Percentiles rank a stretch among this genome's conserved stretches.
Evolutionary conservation across 2,113 vertebrate genomes (phyloP).

Genomic region (Cranoglanis bouderius): DNA sequence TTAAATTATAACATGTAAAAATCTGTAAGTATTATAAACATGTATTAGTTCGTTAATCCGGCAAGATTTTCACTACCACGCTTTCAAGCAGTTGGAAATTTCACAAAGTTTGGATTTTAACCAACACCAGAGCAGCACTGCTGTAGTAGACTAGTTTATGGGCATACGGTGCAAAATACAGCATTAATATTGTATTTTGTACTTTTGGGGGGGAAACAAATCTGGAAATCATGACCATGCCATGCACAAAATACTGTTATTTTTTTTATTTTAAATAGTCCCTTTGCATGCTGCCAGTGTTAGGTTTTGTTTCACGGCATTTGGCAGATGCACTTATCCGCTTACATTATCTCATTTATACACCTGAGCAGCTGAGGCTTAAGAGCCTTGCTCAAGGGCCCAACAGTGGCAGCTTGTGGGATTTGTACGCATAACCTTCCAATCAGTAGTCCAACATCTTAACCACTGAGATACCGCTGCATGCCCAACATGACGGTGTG

Average conservation of each 20-base stretch:
- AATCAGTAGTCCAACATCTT: not conserved
- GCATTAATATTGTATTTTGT: not conserved
- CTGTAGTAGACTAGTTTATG: too few species aligned
- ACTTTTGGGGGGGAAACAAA: not conserved
- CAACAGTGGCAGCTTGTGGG: not conserved
- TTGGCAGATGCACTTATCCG: not conserved
- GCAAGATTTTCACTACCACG: not conserved
- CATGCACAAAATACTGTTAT: not conserved
- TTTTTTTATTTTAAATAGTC: not conserved
- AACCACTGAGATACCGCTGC: not conserved
- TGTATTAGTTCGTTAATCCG: not conserved
- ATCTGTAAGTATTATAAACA: not conserved
- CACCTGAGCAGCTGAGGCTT: not conserved
- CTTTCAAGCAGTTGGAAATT: not conserved
- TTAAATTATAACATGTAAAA: not conserved
- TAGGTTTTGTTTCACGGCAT: not conserved
- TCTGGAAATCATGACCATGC: not conserved
- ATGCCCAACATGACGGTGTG: not conserved
- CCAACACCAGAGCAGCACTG: not conserved
- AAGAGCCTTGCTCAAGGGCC: not conserved
- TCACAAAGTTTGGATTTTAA: not conserved
- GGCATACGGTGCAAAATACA: not conserved
- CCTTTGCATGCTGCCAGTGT: not conserved
- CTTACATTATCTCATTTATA: not conserved
- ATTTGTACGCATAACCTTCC: not conserved